Base-by-base conservation (phyloP, 2,113 vertebrate genomes). In the Tringa solitaria region DNA sequence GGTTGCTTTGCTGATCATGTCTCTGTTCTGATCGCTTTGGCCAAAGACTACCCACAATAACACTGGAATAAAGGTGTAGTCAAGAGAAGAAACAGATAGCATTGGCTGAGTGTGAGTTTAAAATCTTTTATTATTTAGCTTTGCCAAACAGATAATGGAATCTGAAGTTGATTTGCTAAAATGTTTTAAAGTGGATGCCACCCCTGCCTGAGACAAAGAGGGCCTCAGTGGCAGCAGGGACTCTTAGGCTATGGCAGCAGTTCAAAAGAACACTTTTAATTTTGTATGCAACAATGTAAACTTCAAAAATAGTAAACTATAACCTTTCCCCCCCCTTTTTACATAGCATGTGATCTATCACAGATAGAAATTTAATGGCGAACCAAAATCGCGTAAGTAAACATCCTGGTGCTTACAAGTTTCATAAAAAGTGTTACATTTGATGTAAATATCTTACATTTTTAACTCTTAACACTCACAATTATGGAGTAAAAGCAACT, bases 271-370 rank as follows among this genome's bases (percentile, higher is more conserved):
- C 93, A 95, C 96, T 97, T 98, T 97, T 85, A 93, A 67, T 98
- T 98, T 98, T 95, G 46, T 98, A 97, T 97, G 98, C 97, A 98
- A 98, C 98, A 98, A 98, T 98, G 98, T 98, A 98, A 98, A 98
- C 98, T 98, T 98, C 96, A 98, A 98, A 98, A 98, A 98, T 98
- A 98, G 98, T 98, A 98, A 98, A 98, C 98, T 98, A 98, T 97
- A 98, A 90, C 97, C 93, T 91, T 95, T 22, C 57, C 50, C 32
- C 72, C 30, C 74, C 72, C 41, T 98, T 97, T 97, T 97, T 97
- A 97, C 97, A 97, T 97, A 97, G 96, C 96, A 89, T 95, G 94
- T 97, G 97, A 95, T 98, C 98, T 98, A 98, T 98, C 98, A 98
- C 98, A 98, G 98, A 98, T 98, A 98, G 98, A 98, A 98, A 97